Evolutionary conservation across 2,113 vertebrate genomes (phyloP).

Genomic region (Engystomops pustulosus): DNA sequence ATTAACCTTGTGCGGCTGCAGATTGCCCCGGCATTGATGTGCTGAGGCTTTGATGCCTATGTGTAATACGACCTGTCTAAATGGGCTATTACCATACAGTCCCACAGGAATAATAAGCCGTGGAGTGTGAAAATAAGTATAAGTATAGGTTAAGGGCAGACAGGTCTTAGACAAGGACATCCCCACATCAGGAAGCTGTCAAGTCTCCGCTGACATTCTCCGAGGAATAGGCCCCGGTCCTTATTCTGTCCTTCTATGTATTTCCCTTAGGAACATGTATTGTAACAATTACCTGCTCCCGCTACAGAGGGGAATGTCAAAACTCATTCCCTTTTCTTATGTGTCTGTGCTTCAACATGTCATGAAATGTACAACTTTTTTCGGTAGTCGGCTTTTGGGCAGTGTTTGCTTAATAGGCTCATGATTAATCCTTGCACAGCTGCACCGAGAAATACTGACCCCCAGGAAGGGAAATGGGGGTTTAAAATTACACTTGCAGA

Average conservation of each 20-base stretch:
- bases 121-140: slow-evolving; percentile 54
- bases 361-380: slow-evolving; percentile 50
- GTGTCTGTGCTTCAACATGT: slow-evolving; percentile 56
- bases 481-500: neutral
- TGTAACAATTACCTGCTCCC: slow-evolving; percentile 51
- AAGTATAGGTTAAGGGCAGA: slow-evolving; percentile 59
- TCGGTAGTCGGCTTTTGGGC: slow-evolving; percentile 23
- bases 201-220: slow-evolving; percentile 47
- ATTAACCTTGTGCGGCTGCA: slow-evolving; percentile 52
- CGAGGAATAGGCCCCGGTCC: slow-evolving; percentile 34
- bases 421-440: slow-evolving; percentile 42
- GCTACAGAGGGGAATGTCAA: slow-evolving; percentile 45
- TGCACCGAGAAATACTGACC: slow-evolving; percentile 33
- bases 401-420: slow-evolving; percentile 52
- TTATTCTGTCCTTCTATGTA: slow-evolving; percentile 37
- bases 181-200: slow-evolving; percentile 54
- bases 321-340: slow-evolving; percentile 27
- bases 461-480: neutral
- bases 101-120: slow-evolving; percentile 52
- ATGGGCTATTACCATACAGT: slow-evolving; percentile 50
- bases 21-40: slow-evolving; percentile 35
- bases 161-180: slow-evolving; percentile 58
- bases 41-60: slow-evolving; percentile 45
- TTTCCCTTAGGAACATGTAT: slow-evolving; percentile 52
- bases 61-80: slow-evolving; percentile 55